Conservation (phyloP, 2,888 invertebrate genomes). For the Himalopsyche japonica region DNA sequence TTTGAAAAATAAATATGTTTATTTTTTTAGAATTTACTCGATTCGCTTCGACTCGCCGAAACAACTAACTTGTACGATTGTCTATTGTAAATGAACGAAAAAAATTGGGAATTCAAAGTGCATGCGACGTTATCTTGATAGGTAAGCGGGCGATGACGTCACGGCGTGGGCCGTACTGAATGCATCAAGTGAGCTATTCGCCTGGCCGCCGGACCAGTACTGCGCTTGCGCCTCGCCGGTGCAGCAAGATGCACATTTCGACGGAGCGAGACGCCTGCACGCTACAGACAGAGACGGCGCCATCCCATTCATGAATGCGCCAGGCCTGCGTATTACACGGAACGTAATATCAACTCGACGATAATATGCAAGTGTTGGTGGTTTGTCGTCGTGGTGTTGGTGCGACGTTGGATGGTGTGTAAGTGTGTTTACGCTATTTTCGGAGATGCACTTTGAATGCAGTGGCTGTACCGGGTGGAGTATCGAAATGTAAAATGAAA, state of each 20-base stretch:
- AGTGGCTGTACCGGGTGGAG: not conserved
- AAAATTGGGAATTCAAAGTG: not conserved
- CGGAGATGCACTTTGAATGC: not conserved
- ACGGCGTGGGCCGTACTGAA: not conserved
- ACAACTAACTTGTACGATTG: not conserved
- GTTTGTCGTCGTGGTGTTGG: not conserved
- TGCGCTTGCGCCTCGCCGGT: not conserved
- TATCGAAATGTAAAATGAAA: too few relatives aligned
- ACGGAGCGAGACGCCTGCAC: not conserved
- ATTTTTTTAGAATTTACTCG: too few relatives aligned
- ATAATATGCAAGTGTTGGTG: not conserved
- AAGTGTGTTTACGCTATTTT: not conserved
- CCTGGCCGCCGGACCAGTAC: not conserved
- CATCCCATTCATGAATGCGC: conserved; percentile 1
- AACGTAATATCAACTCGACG: not conserved
- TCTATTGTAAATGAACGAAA: not conserved
- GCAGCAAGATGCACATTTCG: not conserved
- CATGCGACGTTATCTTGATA: not conserved
- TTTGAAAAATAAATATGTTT: not conserved
- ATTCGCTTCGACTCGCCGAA: not conserved
- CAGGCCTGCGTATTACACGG: not conserved
- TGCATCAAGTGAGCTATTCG: not conserved
- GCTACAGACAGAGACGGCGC: not conserved
- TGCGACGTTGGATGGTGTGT: not conserved
- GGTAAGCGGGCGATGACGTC: not conserved